phyloP scores from a whole-genome alignment of 37 sponge, comb jelly and placozoan species.

The Hormiphora californensis region DNA sequence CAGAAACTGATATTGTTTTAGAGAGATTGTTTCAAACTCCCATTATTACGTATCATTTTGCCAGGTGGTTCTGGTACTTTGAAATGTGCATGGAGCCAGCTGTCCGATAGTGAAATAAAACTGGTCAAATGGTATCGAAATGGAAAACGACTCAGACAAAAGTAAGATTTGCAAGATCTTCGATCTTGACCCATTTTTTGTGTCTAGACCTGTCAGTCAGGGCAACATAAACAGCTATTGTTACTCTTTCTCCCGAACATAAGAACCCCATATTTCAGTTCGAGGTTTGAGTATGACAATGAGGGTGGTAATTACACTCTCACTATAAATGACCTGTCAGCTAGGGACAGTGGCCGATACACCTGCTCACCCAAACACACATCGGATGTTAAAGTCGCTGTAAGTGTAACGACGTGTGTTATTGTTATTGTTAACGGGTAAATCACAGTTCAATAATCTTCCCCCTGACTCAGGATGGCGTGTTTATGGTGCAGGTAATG shows the following conservation, averaged over 20 bases:
- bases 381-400: not conserved
- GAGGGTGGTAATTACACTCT: not conserved
- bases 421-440: not conserved
- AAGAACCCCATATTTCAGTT: not conserved
- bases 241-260: too few species aligned
- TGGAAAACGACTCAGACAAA: not conserved
- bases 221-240: too few species aligned
- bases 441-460: not conserved
- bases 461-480: not conserved
- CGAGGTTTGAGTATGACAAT: not conserved
- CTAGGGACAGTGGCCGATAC: constrained; percentile 22
- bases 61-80: constrained; percentile 21
- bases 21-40: too few species aligned
- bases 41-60: not conserved
- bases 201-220: too few species aligned
- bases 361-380: not conserved
- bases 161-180: too few species aligned
- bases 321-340: not conserved
- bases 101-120: not conserved
- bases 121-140: constrained; percentile 13
- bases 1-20: too few species aligned
- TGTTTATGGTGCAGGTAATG: not conserved
- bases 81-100: not conserved
- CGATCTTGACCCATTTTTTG: too few species aligned
- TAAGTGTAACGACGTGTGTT: not conserved